Conservation (phyloP, 1,140 invertebrate species). For the Phortica variegata region DNA sequence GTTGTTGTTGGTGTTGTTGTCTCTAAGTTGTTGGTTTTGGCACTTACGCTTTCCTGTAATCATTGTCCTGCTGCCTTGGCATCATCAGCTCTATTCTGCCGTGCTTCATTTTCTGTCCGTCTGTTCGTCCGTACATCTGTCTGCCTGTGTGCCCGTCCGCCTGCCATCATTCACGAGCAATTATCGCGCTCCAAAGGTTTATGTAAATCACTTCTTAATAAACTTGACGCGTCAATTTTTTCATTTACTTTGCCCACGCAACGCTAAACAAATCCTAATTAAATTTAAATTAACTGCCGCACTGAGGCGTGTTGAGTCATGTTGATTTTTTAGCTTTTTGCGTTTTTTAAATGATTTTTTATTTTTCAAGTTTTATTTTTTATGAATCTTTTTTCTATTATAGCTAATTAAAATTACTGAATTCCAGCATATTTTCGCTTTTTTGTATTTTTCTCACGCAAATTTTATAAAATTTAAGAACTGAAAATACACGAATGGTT, state of each 20-base stretch:
- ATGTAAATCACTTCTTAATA: constrained; percentile 53
- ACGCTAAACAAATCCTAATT: constrained; percentile 43
- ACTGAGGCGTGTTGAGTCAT: constrained; percentile 23
- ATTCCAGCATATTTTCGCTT: too few species aligned
- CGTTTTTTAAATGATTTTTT: constrained; percentile 23
- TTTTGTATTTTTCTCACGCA: too few species aligned
- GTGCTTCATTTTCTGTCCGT: too few species aligned
- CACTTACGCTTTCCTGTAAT: too few species aligned
- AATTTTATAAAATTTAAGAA: too few species aligned
- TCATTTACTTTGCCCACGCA: constrained; percentile 40
- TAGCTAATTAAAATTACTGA: constrained; percentile 53
- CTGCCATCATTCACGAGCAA: constrained; percentile 14
- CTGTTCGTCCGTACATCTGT: too few species aligned
- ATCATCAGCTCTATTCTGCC: too few species aligned
- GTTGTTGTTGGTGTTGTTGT: too few species aligned
- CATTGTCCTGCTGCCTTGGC: too few species aligned
- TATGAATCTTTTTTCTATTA: constrained; percentile 34
- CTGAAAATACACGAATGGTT: too few species aligned
- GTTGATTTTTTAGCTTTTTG: neutral
- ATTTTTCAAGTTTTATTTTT: constrained; percentile 32
- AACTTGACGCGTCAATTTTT: constrained; percentile 51
- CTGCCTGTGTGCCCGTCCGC: too few species aligned
- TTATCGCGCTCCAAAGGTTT: constrained; percentile 30
- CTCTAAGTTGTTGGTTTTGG: too few species aligned
- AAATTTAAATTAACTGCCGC: constrained; percentile 54